phyloP scores from a whole-genome alignment of 2,888 invertebrate species.

The Lepidochrysops patricia region DNA sequence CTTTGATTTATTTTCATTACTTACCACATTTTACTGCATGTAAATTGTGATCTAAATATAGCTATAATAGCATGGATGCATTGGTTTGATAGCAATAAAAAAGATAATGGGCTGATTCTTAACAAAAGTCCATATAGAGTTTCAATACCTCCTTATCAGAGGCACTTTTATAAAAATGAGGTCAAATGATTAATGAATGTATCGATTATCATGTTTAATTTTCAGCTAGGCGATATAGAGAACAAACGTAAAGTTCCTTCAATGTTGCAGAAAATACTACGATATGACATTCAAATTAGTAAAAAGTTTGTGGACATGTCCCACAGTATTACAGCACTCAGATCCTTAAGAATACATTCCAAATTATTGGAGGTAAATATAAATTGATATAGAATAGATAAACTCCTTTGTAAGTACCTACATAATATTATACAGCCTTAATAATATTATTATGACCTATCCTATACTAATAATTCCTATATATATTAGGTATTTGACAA shows the following conservation, averaged over 20 bases:
- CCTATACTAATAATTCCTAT: too few relatives aligned
- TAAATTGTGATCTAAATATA: neutral
- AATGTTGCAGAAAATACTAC: slow-evolving; percentile 61
- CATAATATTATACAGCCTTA: too few relatives aligned
- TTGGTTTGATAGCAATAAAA: neutral
- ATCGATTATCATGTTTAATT: slow-evolving; percentile 18
- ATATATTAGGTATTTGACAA: too few relatives aligned
- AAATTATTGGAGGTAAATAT: slow-evolving; percentile 70
- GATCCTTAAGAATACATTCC: slow-evolving; percentile 69
- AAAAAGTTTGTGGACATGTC: slow-evolving; percentile 67
- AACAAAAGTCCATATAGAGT: neutral
- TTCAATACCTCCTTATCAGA: too few relatives aligned
- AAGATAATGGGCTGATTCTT: neutral
- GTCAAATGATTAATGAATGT: too few relatives aligned
- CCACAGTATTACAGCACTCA: slow-evolving; percentile 58
- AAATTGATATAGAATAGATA: neutral
- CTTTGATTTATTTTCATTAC: neutral
- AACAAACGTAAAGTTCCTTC: slow-evolving; percentile 60
- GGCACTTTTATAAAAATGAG: too few relatives aligned
- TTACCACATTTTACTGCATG: neutral
- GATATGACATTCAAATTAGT: slow-evolving; percentile 66
- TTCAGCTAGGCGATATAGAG: slow-evolving; percentile 40
- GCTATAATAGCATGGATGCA: too few relatives aligned
- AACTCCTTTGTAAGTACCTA: too few relatives aligned
- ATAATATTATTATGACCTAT: too few relatives aligned